A percentile compares a stretch with the other conserved stretches of the same genome.
Conservation (phyloP, 2,797 vertebrate species). For the Cyclura pinguis region DNA sequence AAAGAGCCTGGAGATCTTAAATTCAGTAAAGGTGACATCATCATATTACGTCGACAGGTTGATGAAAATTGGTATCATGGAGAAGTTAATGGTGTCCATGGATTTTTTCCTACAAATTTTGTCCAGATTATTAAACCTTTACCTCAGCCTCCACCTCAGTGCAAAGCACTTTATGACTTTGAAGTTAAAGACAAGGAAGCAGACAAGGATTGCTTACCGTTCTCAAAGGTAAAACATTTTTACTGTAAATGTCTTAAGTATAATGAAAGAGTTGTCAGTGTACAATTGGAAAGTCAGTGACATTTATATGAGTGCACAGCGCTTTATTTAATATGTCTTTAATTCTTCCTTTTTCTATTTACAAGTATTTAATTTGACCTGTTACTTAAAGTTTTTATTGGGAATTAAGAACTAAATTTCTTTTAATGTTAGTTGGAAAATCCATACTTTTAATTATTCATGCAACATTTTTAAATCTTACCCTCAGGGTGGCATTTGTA, state of each 20-base stretch:
- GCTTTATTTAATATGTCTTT: conserved; percentile 29
- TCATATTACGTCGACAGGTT: conserved; percentile 97
- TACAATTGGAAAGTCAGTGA: conserved; percentile 20
- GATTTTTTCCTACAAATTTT: conserved; percentile 98
- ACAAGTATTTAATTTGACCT: background rate
- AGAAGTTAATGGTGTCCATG: conserved; percentile 94
- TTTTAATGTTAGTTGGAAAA: background rate
- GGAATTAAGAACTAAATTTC: background rate
- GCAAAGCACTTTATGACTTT: conserved; percentile 99
- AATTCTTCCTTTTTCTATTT: conserved; percentile 47
- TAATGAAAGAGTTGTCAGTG: background rate
- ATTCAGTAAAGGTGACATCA: conserved; percentile 97
- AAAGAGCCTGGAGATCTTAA: conserved; percentile 98
- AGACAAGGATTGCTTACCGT: conserved; percentile 98
- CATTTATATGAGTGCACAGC: conserved; percentile 13
- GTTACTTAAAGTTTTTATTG: conserved; percentile 18
- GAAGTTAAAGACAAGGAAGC: conserved; percentile 99
- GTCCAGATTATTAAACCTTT: conserved; percentile 98
- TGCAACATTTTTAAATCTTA: background rate
- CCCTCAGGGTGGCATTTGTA: background rate
- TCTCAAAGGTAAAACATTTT: conserved; percentile 89
- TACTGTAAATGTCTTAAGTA: conserved; percentile 24
- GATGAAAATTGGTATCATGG: conserved; percentile 99
- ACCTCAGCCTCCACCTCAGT: conserved; percentile 97
- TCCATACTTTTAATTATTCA: background rate